Evolutionary conservation across 2,113 vertebrate species (phyloP).

Genomic region (Hiodon tergisus): DNA sequence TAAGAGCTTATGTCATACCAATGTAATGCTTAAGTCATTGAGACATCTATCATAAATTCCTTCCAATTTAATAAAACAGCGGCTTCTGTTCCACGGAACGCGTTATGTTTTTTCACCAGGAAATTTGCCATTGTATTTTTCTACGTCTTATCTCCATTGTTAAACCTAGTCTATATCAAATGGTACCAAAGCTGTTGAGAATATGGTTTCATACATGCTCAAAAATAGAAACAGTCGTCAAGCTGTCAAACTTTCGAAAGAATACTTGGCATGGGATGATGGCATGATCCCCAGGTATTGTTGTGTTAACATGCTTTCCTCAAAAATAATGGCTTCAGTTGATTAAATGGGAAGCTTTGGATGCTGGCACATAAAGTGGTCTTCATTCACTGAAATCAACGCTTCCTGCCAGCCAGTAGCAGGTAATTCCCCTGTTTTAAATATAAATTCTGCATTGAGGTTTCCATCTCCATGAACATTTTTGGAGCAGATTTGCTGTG

Average conservation of each 20-base stretch:
- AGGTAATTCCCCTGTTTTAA: background rate
- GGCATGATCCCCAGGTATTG: background rate
- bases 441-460: background rate
- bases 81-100: background rate
- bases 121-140: background rate
- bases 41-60: conserved; percentile 18
- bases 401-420: background rate
- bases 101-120: background rate
- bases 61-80: conserved; percentile 7
- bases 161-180: conserved; percentile 2
- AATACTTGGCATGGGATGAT: conserved; percentile 3
- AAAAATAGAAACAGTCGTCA: conserved; percentile 20
- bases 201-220: conserved; percentile 13
- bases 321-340: background rate
- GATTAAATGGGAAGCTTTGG: background rate
- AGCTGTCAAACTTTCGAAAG: conserved; percentile 9
- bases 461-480: background rate
- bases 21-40: conserved; percentile 29
- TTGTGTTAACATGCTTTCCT: background rate
- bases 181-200: background rate
- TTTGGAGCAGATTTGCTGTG: background rate
- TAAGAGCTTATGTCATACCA: conserved; percentile 23
- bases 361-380: background rate
- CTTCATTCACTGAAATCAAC: background rate
- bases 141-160: conserved; percentile 7